Base-by-base conservation (phyloP, 2,888 invertebrate species). In the Cheiracanthium punctorium region DNA sequence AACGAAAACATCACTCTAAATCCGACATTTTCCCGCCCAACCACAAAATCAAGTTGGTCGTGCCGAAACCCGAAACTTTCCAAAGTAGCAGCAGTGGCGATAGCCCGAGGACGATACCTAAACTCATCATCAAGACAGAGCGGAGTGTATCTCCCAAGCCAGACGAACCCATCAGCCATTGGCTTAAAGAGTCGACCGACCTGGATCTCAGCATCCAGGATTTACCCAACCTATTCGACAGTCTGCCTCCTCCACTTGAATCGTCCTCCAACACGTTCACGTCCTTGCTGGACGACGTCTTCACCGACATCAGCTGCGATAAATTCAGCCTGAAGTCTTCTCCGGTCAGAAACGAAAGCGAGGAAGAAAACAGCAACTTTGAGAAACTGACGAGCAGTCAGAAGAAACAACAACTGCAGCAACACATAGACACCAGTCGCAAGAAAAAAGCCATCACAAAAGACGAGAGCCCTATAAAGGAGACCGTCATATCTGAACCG, bases 371-470 rank as follows among this genome's bases (percentile, higher is more conserved):
- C 30, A 87, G 69, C 17, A 77, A 65, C 37, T 72, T 24, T 28
- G 30, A 65, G 8, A 75, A 72, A 28, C 43, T 73, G 1, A 43
- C 70, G 0, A 48, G 67, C 12, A 70, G 43, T 20, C n/a, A 29
- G 0, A 85, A 85, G 30, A 85, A 80, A 41, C 14, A 30, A 14
- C 75, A 73, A 43, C n/a, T n/a, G n/a, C n/a, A 7, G 37, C 37
- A 37, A 37, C 81, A 74, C 52, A 73, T 81, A 4, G 87, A 82
- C n/a, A 74, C 73, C 7, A 76, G 81, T 69, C 69, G 74, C 1
- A 87, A 87, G 20, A 43, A 77, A 10, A 87, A 72, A 90, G 90
- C 75, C 20, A 70, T 80, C 8, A 73, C 65, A 1, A 88, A 77
- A 79, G 84, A 85, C 12, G 84, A 81, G 58, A 76, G 43, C 17